phyloP scores from a whole-genome alignment of 2,888 invertebrate genomes.

The Ormyrus nitidulus region DNA sequence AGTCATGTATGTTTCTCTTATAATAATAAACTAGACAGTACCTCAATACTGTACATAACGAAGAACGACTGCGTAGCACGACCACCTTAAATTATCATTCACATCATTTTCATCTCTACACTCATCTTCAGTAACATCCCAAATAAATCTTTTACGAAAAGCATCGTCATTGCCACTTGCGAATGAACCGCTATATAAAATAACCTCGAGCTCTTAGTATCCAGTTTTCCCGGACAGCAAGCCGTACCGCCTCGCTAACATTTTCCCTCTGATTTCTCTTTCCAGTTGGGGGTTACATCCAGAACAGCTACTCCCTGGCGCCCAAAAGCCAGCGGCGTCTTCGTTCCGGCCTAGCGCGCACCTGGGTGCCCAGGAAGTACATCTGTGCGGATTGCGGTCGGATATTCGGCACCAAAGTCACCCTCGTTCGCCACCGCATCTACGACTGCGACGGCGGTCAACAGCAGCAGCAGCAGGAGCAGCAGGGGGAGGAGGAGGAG shows the following conservation, averaged over 20 bases:
- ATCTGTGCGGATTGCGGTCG: constrained; percentile 67
- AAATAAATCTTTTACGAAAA: no score
- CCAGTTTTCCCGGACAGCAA: no score
- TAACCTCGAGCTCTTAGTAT: no score
- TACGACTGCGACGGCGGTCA: constrained; percentile 61
- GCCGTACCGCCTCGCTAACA: constrained; percentile 16
- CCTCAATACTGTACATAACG: no score
- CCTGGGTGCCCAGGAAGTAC: constrained; percentile 65
- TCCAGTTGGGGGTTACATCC: constrained; percentile 3
- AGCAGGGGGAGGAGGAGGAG: constrained; percentile 45
- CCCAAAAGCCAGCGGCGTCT: constrained; percentile 60
- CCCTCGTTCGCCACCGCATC: constrained; percentile 66
- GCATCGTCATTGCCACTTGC: no score
- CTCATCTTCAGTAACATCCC: no score
- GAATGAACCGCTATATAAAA: no score
- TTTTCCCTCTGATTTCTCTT: constrained; percentile 4
- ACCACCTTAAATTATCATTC: no score
- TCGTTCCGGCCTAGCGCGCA: constrained; percentile 60
- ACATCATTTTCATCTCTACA: no score
- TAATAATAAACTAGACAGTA: no score
- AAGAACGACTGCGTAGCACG: no score
- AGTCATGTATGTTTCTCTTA: no score
- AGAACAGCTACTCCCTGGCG: constrained; percentile 11
- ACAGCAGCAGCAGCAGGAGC: constrained; percentile 17
- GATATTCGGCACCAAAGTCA: constrained; percentile 66